These are phyloP conservation scores for Clarias fuscus DNA, from an alignment of 2,797 vertebrate species.

Conservation along the genomic window DNA sequence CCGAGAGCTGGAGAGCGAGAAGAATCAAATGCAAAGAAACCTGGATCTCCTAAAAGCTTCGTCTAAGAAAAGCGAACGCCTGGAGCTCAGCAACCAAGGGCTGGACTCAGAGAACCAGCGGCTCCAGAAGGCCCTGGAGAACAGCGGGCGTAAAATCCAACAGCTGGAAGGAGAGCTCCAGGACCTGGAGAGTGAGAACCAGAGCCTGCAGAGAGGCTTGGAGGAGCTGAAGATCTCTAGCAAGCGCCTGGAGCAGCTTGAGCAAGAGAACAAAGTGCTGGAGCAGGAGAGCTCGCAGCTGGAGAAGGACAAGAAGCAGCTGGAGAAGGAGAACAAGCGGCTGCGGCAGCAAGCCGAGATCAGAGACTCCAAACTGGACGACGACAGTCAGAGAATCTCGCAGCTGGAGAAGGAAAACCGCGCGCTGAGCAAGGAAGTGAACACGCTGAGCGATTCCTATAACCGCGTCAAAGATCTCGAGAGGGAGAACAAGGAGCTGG, in stretches of 20 bases:
- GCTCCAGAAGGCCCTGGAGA: constrained; percentile 93
- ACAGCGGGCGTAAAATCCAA: constrained; percentile 95
- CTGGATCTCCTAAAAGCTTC: constrained; percentile 93
- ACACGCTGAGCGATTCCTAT: constrained; percentile 88
- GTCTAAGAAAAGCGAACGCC: constrained; percentile 90
- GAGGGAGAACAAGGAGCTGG: constrained; percentile 92
- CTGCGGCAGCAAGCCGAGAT: constrained; percentile 95
- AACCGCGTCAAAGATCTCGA: constrained; percentile 89
- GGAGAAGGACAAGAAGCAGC: constrained; percentile 95
- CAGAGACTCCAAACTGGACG: constrained; percentile 91
- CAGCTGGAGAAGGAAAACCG: constrained; percentile 94
- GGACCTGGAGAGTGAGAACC: constrained; percentile 93
- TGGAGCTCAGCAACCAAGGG: constrained; percentile 96
- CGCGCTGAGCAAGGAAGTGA: constrained; percentile 88
- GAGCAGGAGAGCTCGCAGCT: constrained; percentile 93
- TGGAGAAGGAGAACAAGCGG: constrained; percentile 97
- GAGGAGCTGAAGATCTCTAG: constrained; percentile 98
- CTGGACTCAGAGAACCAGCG: constrained; percentile 97
- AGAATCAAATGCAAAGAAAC: constrained; percentile 86
- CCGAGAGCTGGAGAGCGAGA: constrained; percentile 91
- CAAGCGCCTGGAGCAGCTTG: constrained; percentile 93
- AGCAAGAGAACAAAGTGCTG: constrained; percentile 90
- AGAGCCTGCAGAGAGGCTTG: constrained; percentile 87
- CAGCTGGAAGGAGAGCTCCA: constrained; percentile 91
- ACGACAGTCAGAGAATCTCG: constrained; percentile 85